Conservation (phyloP, 2,113 vertebrate genomes). For the Microcebus murinus region DNA sequence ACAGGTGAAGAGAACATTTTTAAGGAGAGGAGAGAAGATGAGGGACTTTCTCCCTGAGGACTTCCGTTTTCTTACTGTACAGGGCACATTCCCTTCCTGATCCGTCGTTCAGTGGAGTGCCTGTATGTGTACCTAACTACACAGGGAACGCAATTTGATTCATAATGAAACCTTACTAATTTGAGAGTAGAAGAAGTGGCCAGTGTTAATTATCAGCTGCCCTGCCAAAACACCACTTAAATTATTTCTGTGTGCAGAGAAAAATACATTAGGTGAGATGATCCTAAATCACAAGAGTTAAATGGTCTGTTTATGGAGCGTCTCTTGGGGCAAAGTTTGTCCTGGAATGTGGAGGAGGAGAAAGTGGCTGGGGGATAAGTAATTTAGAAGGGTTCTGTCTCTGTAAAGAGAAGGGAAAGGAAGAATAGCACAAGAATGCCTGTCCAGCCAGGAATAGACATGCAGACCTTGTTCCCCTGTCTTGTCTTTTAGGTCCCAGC, state of each 20-base stretch:
- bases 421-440: background rate
- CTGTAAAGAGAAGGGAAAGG: background rate
- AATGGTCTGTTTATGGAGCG: background rate
- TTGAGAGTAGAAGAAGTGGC: slow-evolving; percentile 18
- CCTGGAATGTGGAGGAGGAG: background rate
- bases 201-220: background rate
- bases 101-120: background rate
- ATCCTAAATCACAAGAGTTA: background rate
- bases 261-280: background rate
- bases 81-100: background rate
- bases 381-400: too few relatives aligned
- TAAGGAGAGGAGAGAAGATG: background rate
- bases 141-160: background rate
- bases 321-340: background rate
- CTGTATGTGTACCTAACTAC: too few relatives aligned
- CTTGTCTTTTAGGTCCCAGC: background rate
- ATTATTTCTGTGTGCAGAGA: slow-evolving; percentile 1
- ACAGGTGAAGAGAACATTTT: background rate
- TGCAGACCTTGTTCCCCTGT: background rate
- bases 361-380: background rate
- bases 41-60: background rate
- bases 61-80: background rate
- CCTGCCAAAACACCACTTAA: background rate
- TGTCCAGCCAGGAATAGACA: background rate
- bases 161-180: background rate